Evolutionary conservation across 2,113 vertebrate genomes (phyloP), one percentile per base, ranked within the genome.

Genomic region (Ophiodon elongatus): DNA sequence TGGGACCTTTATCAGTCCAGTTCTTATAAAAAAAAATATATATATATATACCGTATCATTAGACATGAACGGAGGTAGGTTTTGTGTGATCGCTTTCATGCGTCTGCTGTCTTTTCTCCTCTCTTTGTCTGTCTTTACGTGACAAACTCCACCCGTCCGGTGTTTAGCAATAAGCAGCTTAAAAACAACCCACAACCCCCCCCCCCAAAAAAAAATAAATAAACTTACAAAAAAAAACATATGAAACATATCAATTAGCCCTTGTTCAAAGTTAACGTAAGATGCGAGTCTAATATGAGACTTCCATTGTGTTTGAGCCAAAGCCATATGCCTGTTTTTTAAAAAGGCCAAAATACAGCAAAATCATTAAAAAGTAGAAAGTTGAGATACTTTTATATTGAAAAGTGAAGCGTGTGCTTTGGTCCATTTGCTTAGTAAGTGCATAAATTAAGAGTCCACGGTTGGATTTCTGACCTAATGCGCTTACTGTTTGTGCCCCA

Each of bases 351-450:
- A 25, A 75, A 50, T 35, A 19, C 62, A 43, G 66, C 41, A 54
- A 33, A 11, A 64, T 45, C 29, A 63, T 27, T 66, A 35, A 37
- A 65, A 70, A 56, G 10, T 35, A 33, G 35, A 64, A 69, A 14
- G 29, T 19, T 31, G 21, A 79, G 35, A 63, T 62, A 27, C 5
- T 54, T 50, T 27, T 15, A 19, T 17, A 11, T 45, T 23, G n/a
- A 27, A 72, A 76, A 73, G 68, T 59, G 7, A 81, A 67, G 21
- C 13, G 60, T 62, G 43, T 62, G 43, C 54, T 85, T 86, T 73
- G 79, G 79, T 82, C 68, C 62, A 52, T 65, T 62, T 43, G 54
- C 56, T 64, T 39, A 29, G 27, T 64, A 35, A 72, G 23, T 69
- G 69, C 27, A 52, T 62, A 13, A 59, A 80, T 2, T 27, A 23